Conservation (phyloP, 2,113 vertebrate species). For the Tragelaphus strepsiceros region DNA sequence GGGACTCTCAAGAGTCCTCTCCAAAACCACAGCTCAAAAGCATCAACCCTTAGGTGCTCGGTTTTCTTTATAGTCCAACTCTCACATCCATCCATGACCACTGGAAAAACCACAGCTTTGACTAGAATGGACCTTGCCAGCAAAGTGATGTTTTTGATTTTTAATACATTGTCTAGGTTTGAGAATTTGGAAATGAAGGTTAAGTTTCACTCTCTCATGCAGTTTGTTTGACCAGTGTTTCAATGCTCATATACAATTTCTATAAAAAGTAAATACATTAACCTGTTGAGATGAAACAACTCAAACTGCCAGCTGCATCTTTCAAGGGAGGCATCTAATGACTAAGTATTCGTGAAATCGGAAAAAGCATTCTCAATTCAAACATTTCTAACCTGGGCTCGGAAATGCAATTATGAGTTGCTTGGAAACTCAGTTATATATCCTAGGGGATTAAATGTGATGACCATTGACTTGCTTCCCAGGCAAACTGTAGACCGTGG, state of each 20-base stretch:
- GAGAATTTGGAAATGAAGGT: not conserved
- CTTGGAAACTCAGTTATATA: not conserved
- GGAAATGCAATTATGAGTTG: not conserved
- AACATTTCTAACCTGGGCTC: not conserved
- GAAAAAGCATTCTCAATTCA: not conserved
- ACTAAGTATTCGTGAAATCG: not conserved
- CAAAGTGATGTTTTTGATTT: not conserved
- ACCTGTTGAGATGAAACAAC: not conserved
- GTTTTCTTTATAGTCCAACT: not conserved
- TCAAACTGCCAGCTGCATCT: not conserved
- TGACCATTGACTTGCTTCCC: not conserved
- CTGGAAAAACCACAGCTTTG: not conserved
- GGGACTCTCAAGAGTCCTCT: not conserved
- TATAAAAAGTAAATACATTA: not conserved
- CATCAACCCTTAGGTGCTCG: fast-evolving
- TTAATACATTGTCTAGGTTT: not conserved
- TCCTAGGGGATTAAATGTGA: not conserved
- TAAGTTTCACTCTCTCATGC: not conserved
- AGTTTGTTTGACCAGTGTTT: not conserved
- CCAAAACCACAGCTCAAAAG: not conserved
- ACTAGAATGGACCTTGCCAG: not conserved
- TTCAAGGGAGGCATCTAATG: not conserved
- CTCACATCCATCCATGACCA: not conserved
- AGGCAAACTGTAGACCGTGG: not conserved
- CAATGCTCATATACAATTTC: not conserved